A percentile compares a stretch with the other conserved stretches of the same genome.
These are phyloP conservation scores for Uloborus diversus DNA, from an alignment of 1,140 invertebrate genomes.

Conservation along the genomic window DNA sequence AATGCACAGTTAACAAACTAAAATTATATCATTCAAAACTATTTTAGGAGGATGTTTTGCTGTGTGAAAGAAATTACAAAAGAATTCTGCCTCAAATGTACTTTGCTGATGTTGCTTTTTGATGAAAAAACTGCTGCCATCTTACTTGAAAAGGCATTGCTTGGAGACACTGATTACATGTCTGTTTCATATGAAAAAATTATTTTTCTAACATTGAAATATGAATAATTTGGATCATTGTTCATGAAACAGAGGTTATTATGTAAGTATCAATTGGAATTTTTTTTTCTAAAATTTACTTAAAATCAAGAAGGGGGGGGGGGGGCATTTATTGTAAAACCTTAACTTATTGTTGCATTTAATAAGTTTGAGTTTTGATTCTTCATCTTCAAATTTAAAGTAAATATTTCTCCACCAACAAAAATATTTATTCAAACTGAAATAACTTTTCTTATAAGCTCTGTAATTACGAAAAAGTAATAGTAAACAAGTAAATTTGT, in stretches of 20 bases:
- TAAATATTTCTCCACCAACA: neutral
- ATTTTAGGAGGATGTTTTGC: neutral
- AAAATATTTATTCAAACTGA: neutral
- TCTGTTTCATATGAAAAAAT: neutral
- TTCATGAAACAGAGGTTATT: neutral
- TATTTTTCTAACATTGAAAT: constrained; percentile 3
- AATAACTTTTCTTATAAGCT: too few species aligned
- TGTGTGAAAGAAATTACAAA: constrained; percentile 12
- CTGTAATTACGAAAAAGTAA: too few species aligned
- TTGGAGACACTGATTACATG: neutral
- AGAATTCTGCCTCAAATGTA: neutral
- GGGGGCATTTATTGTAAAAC: neutral
- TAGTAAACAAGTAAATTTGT: too few species aligned
- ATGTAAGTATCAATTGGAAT: constrained; percentile 6
- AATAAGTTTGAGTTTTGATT: neutral
- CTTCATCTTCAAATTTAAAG: neutral
- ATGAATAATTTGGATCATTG: constrained; percentile 31
- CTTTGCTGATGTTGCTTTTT: constrained; percentile 29
- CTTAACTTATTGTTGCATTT: neutral
- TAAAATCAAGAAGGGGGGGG: neutral
- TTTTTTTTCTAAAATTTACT: neutral
- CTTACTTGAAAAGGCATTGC: constrained; percentile 1
- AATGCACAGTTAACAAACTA: too few species aligned
- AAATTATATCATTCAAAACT: neutral
- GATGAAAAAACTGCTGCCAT: constrained; percentile 35